These are phyloP conservation scores for Pseudomyrmex dendroicus DNA, from an alignment of 1,140 invertebrate genomes.

Conservation along the genomic window DNA sequence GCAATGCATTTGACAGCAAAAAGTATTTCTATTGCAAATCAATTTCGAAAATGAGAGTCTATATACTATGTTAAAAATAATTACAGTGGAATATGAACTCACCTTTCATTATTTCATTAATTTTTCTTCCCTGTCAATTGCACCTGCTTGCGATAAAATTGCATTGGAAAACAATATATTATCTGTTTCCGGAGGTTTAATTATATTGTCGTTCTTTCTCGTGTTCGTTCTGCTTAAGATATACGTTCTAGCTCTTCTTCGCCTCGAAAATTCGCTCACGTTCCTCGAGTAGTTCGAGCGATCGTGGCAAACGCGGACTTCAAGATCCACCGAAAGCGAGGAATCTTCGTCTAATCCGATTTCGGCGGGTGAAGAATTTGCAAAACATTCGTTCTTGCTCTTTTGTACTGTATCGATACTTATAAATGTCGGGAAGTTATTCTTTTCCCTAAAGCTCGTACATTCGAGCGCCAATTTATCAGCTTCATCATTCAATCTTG, in stretches of 20 bases:
- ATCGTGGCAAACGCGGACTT: conserved; percentile 18
- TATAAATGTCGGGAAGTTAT: background rate
- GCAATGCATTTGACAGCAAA: background rate
- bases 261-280: background rate
- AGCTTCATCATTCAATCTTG: background rate
- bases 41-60: background rate
- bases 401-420: background rate
- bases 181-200: background rate
- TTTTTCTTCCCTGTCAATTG: background rate
- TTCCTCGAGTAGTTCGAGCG: background rate
- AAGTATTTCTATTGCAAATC: background rate
- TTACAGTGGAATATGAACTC: background rate
- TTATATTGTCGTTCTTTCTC: background rate
- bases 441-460: background rate
- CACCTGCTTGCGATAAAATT: background rate
- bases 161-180: background rate
- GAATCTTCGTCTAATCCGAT: background rate
- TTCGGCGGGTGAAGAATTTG: background rate
- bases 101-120: conserved; percentile 18
- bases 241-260: conserved; percentile 55
- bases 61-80: no score
- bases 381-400: background rate
- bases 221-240: conserved; percentile 16
- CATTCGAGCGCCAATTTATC: background rate
- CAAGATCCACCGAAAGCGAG: conserved; percentile 30